These are phyloP conservation scores for Drosophila carrolli DNA, from an alignment of 1,140 invertebrate species.

Conservation along the genomic window DNA sequence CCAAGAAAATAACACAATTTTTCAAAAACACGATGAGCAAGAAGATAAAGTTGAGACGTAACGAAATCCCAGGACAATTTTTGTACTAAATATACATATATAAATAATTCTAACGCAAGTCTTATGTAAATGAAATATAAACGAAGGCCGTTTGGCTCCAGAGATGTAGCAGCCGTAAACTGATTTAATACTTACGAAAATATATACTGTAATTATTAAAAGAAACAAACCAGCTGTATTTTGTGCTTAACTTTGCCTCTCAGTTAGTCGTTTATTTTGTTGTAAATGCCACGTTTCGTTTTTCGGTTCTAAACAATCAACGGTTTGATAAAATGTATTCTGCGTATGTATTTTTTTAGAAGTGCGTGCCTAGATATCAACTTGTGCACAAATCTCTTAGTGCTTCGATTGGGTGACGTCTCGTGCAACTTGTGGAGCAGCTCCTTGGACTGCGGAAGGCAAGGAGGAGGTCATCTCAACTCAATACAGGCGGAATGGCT, in stretches of 20 bases:
- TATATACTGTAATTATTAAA: slow-evolving; percentile 79
- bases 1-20: slow-evolving; percentile 51
- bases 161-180: slow-evolving; percentile 50
- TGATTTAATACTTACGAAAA: slow-evolving; percentile 76
- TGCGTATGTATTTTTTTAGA: slow-evolving; percentile 34
- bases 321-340: slow-evolving; percentile 52
- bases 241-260: slow-evolving; percentile 70
- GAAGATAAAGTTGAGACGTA: slow-evolving; percentile 29
- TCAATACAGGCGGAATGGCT: slow-evolving; percentile 83
- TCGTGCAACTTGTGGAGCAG: slow-evolving; percentile 44
- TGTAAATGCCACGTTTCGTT: slow-evolving; percentile 78
- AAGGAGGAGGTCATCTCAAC: neutral
- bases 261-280: slow-evolving; percentile 61
- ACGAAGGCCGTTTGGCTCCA: slow-evolving; percentile 60
- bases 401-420: slow-evolving; percentile 53
- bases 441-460: slow-evolving; percentile 13
- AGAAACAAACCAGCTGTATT: slow-evolving; percentile 40
- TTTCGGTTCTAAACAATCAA: slow-evolving; percentile 67
- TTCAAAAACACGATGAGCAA: slow-evolving; percentile 34
- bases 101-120: slow-evolving; percentile 61
- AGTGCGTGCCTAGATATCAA: slow-evolving; percentile 63
- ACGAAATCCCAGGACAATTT: slow-evolving; percentile 57
- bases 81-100: slow-evolving; percentile 70
- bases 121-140: slow-evolving; percentile 75
- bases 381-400: slow-evolving; percentile 61